A percentile compares a stretch with the other conserved stretches of the same genome.
Conservation (phyloP, 2,113 vertebrate species). For the Trachemys scripta region DNA sequence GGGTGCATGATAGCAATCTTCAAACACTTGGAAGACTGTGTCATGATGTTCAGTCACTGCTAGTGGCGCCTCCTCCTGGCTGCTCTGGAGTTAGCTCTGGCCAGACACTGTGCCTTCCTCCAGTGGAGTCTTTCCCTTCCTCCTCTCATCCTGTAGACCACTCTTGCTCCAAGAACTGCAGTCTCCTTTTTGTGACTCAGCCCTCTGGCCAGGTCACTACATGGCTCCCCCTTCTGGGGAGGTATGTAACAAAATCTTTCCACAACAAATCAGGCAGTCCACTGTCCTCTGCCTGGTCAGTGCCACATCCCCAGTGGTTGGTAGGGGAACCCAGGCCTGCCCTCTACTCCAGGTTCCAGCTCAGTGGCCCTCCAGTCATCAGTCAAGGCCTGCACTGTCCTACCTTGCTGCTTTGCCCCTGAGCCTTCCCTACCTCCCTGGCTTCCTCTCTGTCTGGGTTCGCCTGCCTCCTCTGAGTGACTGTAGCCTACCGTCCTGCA, state of each 20-base stretch:
- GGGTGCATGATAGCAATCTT: neutral
- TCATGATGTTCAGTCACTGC: neutral
- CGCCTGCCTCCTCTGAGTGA: neutral
- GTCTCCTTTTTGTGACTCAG: neutral
- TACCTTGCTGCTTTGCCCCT: neutral
- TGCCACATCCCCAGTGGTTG: neutral
- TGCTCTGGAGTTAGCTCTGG: neutral
- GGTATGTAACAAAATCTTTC: neutral
- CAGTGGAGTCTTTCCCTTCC: no score
- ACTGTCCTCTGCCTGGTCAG: neutral
- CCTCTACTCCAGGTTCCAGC: no score
- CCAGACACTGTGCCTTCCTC: neutral
- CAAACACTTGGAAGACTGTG: neutral
- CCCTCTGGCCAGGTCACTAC: neutral
- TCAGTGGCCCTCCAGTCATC: no score
- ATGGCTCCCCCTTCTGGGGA: neutral
- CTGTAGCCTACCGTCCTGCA: neutral
- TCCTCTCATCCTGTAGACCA: neutral
- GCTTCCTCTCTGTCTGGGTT: neutral
- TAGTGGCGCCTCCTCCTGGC: neutral
- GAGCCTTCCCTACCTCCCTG: neutral
- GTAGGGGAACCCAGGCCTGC: no score
- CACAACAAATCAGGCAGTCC: neutral
- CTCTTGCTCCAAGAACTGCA: neutral
- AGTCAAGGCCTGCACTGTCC: no score